Evolutionary conservation across 2,113 vertebrate genomes (phyloP).

Genomic region (Callocephalon fimbriatum): DNA sequence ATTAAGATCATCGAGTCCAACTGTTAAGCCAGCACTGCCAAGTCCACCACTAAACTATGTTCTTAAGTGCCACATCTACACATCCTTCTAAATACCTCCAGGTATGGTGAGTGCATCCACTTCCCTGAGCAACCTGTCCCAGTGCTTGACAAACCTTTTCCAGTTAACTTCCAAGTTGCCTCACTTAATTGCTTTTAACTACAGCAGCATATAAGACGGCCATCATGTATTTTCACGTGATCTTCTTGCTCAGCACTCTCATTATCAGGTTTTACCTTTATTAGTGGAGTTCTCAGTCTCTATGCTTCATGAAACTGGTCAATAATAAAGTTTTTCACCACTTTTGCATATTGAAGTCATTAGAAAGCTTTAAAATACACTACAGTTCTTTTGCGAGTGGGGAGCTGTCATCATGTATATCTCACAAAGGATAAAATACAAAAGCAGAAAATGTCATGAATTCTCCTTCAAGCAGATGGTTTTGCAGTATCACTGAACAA

Average conservation of each 20-base stretch:
- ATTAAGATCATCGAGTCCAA: not conserved
- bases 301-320: not conserved
- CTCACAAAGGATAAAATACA: constrained; percentile 26
- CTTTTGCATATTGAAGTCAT: not conserved
- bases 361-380: not conserved
- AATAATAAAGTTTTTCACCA: not conserved
- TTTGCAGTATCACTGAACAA: not conserved
- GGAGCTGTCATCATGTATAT: not conserved
- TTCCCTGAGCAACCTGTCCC: not conserved
- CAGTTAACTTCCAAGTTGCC: not conserved
- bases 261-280: not conserved
- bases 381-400: not conserved
- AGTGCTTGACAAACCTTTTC: not conserved
- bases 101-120: not conserved
- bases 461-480: constrained; percentile 23
- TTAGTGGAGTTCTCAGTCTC: not conserved
- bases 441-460: constrained; percentile 10
- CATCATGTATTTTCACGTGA: not conserved
- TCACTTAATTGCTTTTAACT: not conserved
- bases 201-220: not conserved
- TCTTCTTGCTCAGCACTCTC: not conserved
- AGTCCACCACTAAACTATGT: not conserved
- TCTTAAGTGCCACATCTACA: not conserved
- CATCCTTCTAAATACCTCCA: not conserved
- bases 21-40: not conserved